Evolutionary conservation across 1,140 invertebrate genomes (phyloP).

Genomic region (Homalodisca vitripennis): DNA sequence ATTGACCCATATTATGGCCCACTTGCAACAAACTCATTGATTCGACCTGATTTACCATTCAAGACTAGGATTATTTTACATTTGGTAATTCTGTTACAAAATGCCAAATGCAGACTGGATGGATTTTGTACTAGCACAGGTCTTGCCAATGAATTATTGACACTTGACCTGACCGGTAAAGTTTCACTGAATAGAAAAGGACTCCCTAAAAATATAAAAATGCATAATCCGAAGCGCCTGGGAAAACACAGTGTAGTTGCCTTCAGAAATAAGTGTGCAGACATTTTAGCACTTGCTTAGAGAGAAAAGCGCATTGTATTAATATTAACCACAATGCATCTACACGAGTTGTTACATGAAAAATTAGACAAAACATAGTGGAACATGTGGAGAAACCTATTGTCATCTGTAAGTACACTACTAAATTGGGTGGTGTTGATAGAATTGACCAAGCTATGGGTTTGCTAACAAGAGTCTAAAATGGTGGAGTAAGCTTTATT

Average conservation of each 20-base stretch:
- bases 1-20: too few relatives aligned
- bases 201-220: not conserved
- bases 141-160: too few relatives aligned
- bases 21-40: too few relatives aligned
- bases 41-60: too few relatives aligned
- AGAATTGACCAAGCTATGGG: not conserved
- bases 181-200: conserved; percentile 7
- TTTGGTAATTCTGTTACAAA: too few relatives aligned
- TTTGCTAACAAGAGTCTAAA: not conserved
- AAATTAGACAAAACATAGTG: not conserved
- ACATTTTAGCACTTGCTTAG: not conserved
- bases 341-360: not conserved
- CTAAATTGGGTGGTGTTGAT: not conserved
- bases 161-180: too few relatives aligned
- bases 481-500: conserved; percentile 7
- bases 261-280: not conserved
- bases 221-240: not conserved
- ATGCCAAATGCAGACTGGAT: too few relatives aligned
- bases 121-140: too few relatives aligned
- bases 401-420: not conserved
- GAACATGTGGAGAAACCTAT: not conserved
- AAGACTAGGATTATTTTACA: too few relatives aligned
- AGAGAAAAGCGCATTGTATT: not conserved
- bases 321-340: not conserved
- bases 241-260: not conserved